Evolutionary conservation across 2,113 vertebrate species (phyloP).

Genomic region (Plestiodon gilberti): DNA sequence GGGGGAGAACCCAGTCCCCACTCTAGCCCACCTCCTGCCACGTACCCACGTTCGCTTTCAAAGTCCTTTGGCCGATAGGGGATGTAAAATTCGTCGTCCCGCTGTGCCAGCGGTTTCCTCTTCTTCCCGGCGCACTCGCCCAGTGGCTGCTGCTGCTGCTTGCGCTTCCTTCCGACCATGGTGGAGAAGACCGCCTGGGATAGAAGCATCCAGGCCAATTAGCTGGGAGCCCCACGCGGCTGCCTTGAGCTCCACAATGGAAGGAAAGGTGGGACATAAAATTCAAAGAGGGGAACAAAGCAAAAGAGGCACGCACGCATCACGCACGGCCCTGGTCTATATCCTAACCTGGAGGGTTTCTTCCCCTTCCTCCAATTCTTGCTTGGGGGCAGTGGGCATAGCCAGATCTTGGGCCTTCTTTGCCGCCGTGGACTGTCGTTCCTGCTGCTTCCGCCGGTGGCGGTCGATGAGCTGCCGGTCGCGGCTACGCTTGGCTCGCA

Average conservation of each 20-base stretch:
- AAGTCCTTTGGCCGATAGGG: constrained; percentile 95
- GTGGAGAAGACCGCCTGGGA: constrained; percentile 84
- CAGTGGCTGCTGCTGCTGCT: not conserved
- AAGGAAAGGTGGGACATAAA: too few species aligned
- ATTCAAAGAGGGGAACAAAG: too few species aligned
- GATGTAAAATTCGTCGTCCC: constrained; percentile 86
- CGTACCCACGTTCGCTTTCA: constrained; percentile 91
- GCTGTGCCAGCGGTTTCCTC: constrained; percentile 60
- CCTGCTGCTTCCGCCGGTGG: constrained; percentile 77
- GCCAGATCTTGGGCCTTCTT: constrained; percentile 15
- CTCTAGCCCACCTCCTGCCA: rapidly evolving
- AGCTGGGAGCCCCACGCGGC: too few species aligned
- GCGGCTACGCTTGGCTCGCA: constrained; percentile 86
- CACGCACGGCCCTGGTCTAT: too few species aligned
- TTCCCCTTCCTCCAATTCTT: not conserved
- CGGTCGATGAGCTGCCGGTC: constrained; percentile 80
- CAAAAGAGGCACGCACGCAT: not conserved
- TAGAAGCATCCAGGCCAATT: rapidly evolving
- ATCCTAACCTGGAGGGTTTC: constrained; percentile 37
- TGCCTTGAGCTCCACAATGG: too few species aligned
- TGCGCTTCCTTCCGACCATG: constrained; percentile 81
- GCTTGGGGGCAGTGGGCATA: rapidly evolving
- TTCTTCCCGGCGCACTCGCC: constrained; percentile 46
- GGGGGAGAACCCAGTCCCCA: too few species aligned
- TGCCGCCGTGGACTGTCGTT: constrained; percentile 54